These are phyloP conservation scores for Phania funesta DNA, from an alignment of 2,888 invertebrate species.

Conservation along the genomic window DNA sequence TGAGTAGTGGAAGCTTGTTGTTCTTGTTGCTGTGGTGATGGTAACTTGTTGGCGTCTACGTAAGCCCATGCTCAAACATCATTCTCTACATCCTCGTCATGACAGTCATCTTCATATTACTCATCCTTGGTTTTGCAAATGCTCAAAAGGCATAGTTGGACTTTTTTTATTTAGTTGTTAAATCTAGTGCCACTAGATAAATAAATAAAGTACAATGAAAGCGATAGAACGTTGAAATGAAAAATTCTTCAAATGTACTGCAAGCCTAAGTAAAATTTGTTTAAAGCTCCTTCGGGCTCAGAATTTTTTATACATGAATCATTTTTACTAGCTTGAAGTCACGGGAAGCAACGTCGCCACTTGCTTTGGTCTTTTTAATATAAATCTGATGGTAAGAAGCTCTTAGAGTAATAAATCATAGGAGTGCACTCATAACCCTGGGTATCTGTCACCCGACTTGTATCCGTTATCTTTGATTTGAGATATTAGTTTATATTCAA, in stretches of 20 bases:
- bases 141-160: slow-evolving; percentile 34
- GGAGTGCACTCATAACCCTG: too few relatives aligned
- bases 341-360: too few relatives aligned
- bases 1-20: not conserved
- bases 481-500: too few relatives aligned
- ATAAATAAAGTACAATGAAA: not conserved
- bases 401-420: too few relatives aligned
- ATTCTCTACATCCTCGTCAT: not conserved
- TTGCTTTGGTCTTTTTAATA: too few relatives aligned
- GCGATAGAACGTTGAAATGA: not conserved
- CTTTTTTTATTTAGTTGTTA: slow-evolving; percentile 6
- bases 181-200: not conserved
- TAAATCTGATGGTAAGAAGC: too few relatives aligned
- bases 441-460: too few relatives aligned
- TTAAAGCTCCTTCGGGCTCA: not conserved
- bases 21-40: slow-evolving; percentile 8
- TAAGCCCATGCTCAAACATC: slow-evolving; percentile 1
- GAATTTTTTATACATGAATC: not conserved
- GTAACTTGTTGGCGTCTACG: not conserved
- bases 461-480: too few relatives aligned
- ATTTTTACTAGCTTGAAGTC: too few relatives aligned
- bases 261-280: not conserved
- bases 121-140: slow-evolving; percentile 49
- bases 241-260: not conserved
- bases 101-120: not conserved